Evolutionary conservation across 2,888 invertebrate species (phyloP).

Genomic region (Panopea generosa): DNA sequence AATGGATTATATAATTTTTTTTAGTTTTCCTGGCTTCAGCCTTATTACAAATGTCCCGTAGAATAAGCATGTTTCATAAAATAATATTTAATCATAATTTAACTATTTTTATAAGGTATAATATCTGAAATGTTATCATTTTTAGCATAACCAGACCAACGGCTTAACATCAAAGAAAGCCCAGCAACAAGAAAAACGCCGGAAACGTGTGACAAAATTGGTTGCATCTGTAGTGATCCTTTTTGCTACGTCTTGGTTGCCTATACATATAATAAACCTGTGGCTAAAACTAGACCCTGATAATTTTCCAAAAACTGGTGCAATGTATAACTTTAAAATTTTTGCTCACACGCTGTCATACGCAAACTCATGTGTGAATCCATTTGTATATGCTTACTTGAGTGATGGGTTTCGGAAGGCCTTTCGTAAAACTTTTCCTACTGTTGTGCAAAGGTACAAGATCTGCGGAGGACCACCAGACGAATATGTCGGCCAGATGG

Average conservation of each 20-base stretch:
- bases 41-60: too few species aligned
- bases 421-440: constrained; percentile 76
- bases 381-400: constrained; percentile 81
- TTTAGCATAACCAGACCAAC: constrained; percentile 54
- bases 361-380: constrained; percentile 81
- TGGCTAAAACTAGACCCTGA: constrained; percentile 67
- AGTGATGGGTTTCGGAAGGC: constrained; percentile 81
- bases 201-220: constrained; percentile 76
- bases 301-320: constrained; percentile 69
- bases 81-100: too few species aligned
- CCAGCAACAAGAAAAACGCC: constrained; percentile 60
- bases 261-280: constrained; percentile 78
- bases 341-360: constrained; percentile 80
- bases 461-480: constrained; percentile 55
- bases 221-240: constrained; percentile 79
- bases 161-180: constrained; percentile 55
- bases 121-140: too few species aligned
- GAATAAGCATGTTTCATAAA: too few species aligned
- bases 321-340: constrained; percentile 71
- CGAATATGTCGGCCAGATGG: constrained; percentile 43
- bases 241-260: constrained; percentile 81
- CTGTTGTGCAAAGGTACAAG: constrained; percentile 57
- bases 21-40: too few species aligned
- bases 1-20: too few species aligned
- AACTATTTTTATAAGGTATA: too few species aligned